Evolutionary conservation across 2,888 invertebrate genomes (phyloP), one percentile per base, ranked within the genome.

Genomic region (Acleris cristana): DNA sequence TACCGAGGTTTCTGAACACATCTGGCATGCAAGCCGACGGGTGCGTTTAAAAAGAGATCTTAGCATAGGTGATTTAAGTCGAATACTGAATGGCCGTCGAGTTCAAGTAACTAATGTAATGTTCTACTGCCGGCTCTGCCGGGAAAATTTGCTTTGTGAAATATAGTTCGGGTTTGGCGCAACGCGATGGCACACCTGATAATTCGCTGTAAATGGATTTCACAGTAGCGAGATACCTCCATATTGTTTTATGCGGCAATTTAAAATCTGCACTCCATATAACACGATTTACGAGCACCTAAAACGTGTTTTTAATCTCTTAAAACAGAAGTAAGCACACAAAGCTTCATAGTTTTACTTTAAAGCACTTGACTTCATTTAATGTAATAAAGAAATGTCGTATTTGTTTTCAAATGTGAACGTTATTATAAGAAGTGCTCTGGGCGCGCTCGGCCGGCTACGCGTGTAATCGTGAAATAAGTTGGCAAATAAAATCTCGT

Each of bases 71-170:
- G 71, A 75, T 80, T 83, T 85, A 69, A 80, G 84, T 79, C 69
- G 74, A 79, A 77, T 80, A 81, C 82, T 71, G 76, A 78, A 74
- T 66, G 64, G 52, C 23, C 61, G 65, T 49, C 59, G 55, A 44
- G 71, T 65, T 62, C 60, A 62, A 70, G 74, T 71, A 79, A 79
- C 78, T 82, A 80, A 82, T 80, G 77, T 80, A 81, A 82, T 80
- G 81, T 80, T 83, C 82, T 79, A 77, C 78, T 76, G 75, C 76
- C 83, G 81, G 81, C 55, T 65, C 61, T 83, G 81, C 83, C 74
- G 76, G 82, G 79, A 81, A 83, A 86, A 84, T 86, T 85, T 83
- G 84, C 85, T 85, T 85, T 80, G 82, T 80, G 80, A 84, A 83
- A 85, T 85, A 85, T 76, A 72, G 79, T 79, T 73, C 70, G 70